Percentiles rank a stretch among this genome's conserved stretches.
These are phyloP conservation scores for Nemapogon koenigi DNA, from an alignment of 2,888 invertebrate species.

Conservation along the genomic window DNA sequence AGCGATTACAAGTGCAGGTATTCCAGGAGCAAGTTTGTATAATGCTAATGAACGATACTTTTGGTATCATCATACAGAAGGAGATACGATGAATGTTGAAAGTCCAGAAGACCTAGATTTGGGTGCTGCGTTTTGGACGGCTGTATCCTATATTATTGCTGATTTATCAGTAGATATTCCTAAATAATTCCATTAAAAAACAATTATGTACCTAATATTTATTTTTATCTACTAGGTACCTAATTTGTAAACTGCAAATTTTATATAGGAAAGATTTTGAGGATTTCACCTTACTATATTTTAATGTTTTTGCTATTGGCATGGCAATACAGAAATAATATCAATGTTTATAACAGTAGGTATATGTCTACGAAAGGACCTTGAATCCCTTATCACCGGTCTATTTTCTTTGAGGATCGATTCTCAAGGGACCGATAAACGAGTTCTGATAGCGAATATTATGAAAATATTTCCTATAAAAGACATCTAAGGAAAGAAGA, in stretches of 20 bases:
- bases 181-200: no score
- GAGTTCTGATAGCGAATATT: constrained; percentile 21
- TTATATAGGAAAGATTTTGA: no score
- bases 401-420: constrained; percentile 34
- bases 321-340: no score
- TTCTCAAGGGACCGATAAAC: constrained; percentile 35
- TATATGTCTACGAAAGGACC: constrained; percentile 1
- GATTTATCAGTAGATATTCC: constrained; percentile 75
- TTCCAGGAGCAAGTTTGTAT: constrained; percentile 75
- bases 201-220: no score
- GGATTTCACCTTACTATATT: no score
- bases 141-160: constrained; percentile 78
- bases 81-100: constrained; percentile 80
- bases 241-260: no score
- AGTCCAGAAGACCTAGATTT: constrained; percentile 73
- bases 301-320: no score
- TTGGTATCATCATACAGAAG: constrained; percentile 79
- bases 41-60: constrained; percentile 75
- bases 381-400: constrained; percentile 31
- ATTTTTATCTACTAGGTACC: no score
- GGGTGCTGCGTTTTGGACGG: constrained; percentile 80
- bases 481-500: constrained; percentile 20
- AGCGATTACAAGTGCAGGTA: constrained; percentile 66
- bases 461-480: constrained; percentile 29
- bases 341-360: no score